A percentile compares a stretch with the other conserved stretches of the same genome.
These are phyloP conservation scores for Mythimna impura DNA, from an alignment of 2,888 invertebrate genomes.

Conservation along the genomic window DNA sequence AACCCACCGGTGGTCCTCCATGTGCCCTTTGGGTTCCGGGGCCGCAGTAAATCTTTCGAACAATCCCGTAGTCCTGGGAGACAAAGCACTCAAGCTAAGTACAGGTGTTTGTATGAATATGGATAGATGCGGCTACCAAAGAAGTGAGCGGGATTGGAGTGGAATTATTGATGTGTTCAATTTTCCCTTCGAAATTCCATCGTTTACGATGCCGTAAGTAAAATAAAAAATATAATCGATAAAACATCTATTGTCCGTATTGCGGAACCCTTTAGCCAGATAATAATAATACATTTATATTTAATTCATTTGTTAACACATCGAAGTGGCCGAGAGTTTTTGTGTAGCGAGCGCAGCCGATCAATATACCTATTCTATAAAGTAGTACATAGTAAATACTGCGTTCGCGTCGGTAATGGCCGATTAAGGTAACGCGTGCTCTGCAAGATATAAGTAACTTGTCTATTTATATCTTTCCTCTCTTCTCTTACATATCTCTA, in stretches of 20 bases:
- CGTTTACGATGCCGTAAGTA: no score
- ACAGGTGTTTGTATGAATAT: not conserved
- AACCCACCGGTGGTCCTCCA: no score
- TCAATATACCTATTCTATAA: slow-evolving; percentile 33
- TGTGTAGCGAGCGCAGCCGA: slow-evolving; percentile 31
- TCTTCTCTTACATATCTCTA: not conserved
- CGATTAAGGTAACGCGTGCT: slow-evolving; percentile 5
- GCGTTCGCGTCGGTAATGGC: slow-evolving; percentile 14
- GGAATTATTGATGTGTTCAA: no score
- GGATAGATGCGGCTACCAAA: not conserved
- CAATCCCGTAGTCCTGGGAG: no score
- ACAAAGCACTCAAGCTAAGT: no score
- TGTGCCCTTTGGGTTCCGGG: no score
- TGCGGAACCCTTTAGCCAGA: slow-evolving; percentile 49
- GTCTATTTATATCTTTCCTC: no score
- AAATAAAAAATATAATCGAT: not conserved
- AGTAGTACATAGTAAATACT: slow-evolving; percentile 49
- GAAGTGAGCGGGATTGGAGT: not conserved
- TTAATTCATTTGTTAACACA: slow-evolving; percentile 49
- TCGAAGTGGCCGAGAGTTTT: slow-evolving; percentile 56
- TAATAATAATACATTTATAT: slow-evolving; percentile 33
- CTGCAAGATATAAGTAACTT: slow-evolving; percentile 18
- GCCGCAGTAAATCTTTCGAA: no score
- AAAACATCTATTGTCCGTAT: not conserved
- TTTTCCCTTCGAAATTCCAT: no score